Percentiles rank a stretch among this genome's conserved stretches.
These are phyloP conservation scores for Phasianus colchicus DNA, from an alignment of 2,113 vertebrate species.

Conservation along the genomic window DNA sequence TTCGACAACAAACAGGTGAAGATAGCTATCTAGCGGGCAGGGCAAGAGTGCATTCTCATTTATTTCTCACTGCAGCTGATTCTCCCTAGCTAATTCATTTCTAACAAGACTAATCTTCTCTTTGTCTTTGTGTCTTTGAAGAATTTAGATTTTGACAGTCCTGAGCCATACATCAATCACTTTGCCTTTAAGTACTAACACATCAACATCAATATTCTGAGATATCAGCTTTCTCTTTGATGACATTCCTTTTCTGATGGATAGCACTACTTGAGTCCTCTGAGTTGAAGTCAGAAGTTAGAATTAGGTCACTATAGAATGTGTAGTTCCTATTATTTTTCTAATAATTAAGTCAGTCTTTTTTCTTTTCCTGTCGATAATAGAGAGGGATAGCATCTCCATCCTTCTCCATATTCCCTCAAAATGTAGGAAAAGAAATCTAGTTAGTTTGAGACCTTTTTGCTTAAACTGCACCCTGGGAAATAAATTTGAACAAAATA, in stretches of 20 bases:
- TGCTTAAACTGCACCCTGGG: not conserved
- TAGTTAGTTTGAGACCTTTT: not conserved
- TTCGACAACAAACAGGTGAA: not conserved
- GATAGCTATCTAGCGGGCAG: not conserved
- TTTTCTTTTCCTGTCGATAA: not conserved
- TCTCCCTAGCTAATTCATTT: not conserved
- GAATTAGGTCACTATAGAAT: not conserved
- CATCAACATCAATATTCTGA: not conserved
- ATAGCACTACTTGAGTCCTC: not conserved
- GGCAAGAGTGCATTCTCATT: not conserved
- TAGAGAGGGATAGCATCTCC: not conserved
- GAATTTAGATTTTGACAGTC: slow-evolving; percentile 28
- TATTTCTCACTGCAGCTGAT: not conserved
- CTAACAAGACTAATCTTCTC: not conserved
- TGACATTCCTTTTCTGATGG: not conserved
- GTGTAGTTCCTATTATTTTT: not conserved
- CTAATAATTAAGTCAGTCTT: not conserved
- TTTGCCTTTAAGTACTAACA: not conserved
- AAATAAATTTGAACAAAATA: not conserved
- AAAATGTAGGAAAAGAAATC: not conserved
- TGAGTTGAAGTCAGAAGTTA: not conserved
- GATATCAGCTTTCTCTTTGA: slow-evolving; percentile 8
- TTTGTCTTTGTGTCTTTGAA: not conserved
- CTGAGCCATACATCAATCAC: not conserved
- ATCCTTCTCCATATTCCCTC: not conserved